These are phyloP conservation scores for Melipona beecheii DNA, from an alignment of 2,888 invertebrate genomes.

Conservation along the genomic window DNA sequence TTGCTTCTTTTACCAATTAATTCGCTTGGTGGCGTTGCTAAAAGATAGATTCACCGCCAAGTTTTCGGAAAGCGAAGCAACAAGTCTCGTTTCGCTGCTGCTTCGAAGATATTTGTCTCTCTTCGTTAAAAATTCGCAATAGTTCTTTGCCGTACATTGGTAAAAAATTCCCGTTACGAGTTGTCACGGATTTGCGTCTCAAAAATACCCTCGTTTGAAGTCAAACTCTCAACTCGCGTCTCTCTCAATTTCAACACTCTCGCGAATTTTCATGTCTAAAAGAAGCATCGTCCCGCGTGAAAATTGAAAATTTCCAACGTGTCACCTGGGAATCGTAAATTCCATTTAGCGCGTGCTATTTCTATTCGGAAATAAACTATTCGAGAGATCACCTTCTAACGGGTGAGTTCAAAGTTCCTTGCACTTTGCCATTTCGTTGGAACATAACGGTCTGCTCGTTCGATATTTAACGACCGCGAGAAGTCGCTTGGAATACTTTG, in stretches of 20 bases:
- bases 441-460: neutral
- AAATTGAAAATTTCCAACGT: neutral
- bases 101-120: neutral
- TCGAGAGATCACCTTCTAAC: neutral
- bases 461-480: neutral
- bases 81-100: neutral
- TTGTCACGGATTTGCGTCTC: neutral
- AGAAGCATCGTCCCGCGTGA: too few species aligned
- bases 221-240: neutral
- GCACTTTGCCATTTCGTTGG: neutral
- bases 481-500: too few species aligned
- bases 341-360: neutral
- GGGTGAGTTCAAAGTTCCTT: neutral
- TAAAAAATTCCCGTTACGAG: neutral
- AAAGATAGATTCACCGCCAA: neutral
- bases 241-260: neutral
- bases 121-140: neutral
- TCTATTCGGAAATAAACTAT: neutral
- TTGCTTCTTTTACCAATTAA: neutral
- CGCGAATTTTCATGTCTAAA: too few species aligned
- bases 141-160: too few species aligned
- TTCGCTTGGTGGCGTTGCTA: too few species aligned
- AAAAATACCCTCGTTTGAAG: neutral
- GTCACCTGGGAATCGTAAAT: neutral
- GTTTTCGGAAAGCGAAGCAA: neutral